Conservation (phyloP, 2,113 vertebrate genomes). For the Melozone crissalis region DNA sequence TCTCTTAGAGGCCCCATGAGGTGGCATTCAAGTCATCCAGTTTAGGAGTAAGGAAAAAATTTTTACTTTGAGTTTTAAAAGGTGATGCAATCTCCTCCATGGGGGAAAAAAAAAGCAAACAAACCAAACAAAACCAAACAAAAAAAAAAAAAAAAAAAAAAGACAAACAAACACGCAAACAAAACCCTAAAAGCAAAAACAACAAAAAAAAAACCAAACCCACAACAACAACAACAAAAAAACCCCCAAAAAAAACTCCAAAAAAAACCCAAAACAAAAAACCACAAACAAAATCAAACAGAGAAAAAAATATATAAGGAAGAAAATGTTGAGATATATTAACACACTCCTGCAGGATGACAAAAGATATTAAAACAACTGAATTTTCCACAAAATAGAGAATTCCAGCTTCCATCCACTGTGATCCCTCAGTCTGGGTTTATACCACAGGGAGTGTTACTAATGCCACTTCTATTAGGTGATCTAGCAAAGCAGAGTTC, state of each 20-base stretch:
- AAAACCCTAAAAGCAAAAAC: background rate
- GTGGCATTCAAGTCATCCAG: background rate
- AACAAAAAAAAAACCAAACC: too few species aligned
- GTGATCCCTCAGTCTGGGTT: background rate
- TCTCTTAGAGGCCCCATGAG: background rate
- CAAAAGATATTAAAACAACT: background rate
- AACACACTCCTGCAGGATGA: background rate
- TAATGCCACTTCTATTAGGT: background rate
- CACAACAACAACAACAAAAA: too few species aligned
- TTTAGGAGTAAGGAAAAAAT: background rate
- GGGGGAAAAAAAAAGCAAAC: too few species aligned
- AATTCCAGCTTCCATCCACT: background rate
- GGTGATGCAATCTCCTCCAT: background rate
- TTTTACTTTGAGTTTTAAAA: background rate
- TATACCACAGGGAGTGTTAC: background rate
- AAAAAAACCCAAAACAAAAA: too few species aligned
- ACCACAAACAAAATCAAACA: background rate
- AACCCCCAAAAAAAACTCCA: too few species aligned
- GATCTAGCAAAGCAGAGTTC: background rate
- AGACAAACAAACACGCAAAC: background rate
- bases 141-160: too few species aligned
- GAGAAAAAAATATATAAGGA: fast-evolving
- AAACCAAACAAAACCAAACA: background rate
- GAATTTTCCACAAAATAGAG: background rate
- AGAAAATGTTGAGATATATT: background rate